Percentiles rank a stretch among this genome's conserved stretches.
Evolutionary conservation across 2,113 vertebrate genomes (phyloP).

Genomic region (Periophthalmodon schlosseri): DNA sequence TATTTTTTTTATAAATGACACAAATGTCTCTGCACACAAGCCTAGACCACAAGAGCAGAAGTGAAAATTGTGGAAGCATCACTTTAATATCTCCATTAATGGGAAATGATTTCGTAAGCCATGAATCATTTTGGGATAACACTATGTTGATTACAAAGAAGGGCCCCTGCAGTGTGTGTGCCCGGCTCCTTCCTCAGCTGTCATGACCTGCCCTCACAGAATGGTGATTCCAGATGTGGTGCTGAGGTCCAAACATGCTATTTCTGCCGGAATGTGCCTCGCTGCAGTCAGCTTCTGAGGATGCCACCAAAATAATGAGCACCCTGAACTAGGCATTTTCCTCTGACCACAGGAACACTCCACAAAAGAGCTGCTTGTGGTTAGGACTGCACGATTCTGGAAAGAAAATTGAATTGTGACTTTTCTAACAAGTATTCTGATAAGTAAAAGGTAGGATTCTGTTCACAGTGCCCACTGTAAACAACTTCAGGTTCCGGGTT

Average conservation of each 20-base stretch:
- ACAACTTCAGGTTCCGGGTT: too few relatives aligned
- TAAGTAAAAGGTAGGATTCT: too few relatives aligned
- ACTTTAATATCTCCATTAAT: constrained; percentile 1
- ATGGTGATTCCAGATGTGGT: constrained; percentile 76
- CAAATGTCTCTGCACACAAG: not conserved
- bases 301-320: constrained; percentile 45
- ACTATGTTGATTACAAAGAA: constrained; percentile 6
- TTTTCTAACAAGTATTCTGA: too few relatives aligned
- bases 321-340: constrained; percentile 8
- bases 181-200: constrained; percentile 41
- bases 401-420: too few relatives aligned
- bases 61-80: constrained; percentile 25
- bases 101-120: not conserved
- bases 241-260: constrained; percentile 67
- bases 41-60: constrained; percentile 14
- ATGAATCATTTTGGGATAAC: constrained; percentile 9
- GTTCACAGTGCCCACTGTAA: too few relatives aligned
- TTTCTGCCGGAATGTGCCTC: constrained; percentile 62
- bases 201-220: constrained; percentile 72
- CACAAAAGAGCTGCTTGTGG: constrained; percentile 58
- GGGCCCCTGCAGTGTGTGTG: constrained; percentile 15
- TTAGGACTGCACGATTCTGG: too few relatives aligned
- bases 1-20: not conserved
- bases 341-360: constrained; percentile 20
- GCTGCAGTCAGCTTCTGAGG: constrained; percentile 45